Conservation (phyloP, 2,797 vertebrate genomes). For the Dendrocincla fuliginosa region DNA sequence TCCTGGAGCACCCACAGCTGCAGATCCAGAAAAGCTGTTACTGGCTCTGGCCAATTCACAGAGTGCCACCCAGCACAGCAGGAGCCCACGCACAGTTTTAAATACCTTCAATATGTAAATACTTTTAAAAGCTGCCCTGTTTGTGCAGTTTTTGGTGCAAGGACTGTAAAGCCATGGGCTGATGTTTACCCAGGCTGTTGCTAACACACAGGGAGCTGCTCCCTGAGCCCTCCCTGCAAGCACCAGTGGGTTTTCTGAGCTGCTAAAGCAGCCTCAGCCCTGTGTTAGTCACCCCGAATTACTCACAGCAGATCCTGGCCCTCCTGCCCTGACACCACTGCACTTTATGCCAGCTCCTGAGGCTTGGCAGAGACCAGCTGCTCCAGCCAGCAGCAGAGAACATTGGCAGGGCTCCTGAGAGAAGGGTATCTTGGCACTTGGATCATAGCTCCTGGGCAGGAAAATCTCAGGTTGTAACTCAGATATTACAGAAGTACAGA, state of each 20-base stretch:
- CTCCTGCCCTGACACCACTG: not conserved
- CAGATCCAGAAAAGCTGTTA: not conserved
- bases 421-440: not conserved
- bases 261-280: not conserved
- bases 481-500: not conserved
- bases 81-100: rapidly evolving
- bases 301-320: not conserved
- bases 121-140: not conserved
- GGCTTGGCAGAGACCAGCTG: not conserved
- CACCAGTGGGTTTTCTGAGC: not conserved
- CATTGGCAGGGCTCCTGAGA: not conserved
- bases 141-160: not conserved
- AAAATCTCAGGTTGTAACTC: not conserved
- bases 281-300: not conserved
- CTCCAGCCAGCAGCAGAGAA: not conserved
- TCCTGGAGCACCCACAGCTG: not conserved
- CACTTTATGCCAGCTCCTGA: not conserved
- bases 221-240: not conserved
- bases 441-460: not conserved
- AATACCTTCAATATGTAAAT: not conserved
- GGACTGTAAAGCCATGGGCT: not conserved
- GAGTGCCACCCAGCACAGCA: not conserved
- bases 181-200: not conserved
- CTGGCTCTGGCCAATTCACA: not conserved
- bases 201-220: not conserved